Base-by-base conservation (phyloP, 2,113 vertebrate species). In the Onychostoma macrolepis region DNA sequence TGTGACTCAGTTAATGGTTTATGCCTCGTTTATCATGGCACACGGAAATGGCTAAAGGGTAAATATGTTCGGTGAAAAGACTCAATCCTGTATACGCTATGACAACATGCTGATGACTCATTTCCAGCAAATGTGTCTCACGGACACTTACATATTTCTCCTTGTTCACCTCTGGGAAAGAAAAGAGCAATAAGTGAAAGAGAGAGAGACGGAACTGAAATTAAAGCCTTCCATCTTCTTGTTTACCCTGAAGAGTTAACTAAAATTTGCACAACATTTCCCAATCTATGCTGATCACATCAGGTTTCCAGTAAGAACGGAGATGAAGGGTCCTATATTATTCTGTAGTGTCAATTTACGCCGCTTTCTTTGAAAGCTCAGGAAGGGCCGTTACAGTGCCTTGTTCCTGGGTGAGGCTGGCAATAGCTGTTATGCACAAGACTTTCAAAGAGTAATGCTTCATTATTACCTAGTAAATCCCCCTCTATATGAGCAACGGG, bases 391-490 rank as follows among this genome's bases (percentile, higher is more conserved):
- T 85, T 83, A 58, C 24, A 26, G 67, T 56, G 13, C 45, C 58
- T 80, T 30, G 28, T 78, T 84, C 26, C 15, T 36, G 30, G 24
- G 41, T 12, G 13, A 38, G 79, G 78, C 6, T 53, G 41, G 76
- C 48, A 86, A 56, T 85, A 69, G 36, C 67, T 84, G 79, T 85
- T 85, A 88, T 81, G 87, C 88, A 83, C 77, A 80, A 78, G n/a
- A 65, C 30, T 79, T 65, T 75, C 13, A 61, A 58, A 74, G 56
- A 76, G 41, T 80, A 84, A 87, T 75, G 84, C 72, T 77, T 88
- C 83, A 87, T 88, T 88, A 87, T 87, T 88, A 87, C 65, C 78
- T 74, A 84, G 85, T 90, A 85, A 87, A 88, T 87, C 81, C 43
- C 26, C 21, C 82, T 85, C 85, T 72, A 77, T 61, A 81, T 78